phyloP scores from a whole-genome alignment of 2,113 vertebrate species.

The Austrofundulus limnaeus region DNA sequence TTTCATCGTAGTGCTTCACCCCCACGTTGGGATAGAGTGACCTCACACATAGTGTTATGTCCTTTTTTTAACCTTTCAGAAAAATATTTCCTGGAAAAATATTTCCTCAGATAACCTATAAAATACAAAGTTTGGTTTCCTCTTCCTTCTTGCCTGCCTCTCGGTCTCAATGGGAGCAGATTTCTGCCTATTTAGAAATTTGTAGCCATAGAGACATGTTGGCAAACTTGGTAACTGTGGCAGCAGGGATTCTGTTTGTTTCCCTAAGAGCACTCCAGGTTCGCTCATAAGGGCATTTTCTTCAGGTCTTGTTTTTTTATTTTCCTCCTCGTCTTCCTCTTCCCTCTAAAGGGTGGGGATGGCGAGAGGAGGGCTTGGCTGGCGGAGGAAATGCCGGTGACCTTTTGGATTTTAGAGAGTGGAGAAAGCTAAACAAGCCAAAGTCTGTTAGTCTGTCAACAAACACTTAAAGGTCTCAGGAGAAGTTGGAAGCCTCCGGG shows the following conservation, averaged over 20 bases:
- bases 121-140: constrained; percentile 54
- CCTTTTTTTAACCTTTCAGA: constrained; percentile 25
- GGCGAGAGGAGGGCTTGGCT: constrained; percentile 18
- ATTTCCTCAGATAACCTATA: constrained; percentile 28
- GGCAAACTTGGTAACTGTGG: constrained; percentile 76
- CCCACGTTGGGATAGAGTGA: constrained; percentile 40
- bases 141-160: constrained; percentile 63
- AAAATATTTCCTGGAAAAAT: constrained; percentile 31
- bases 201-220: constrained; percentile 80
- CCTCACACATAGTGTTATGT: constrained; percentile 52
- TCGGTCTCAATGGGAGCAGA: constrained; percentile 53
- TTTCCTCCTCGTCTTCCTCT: constrained; percentile 5
- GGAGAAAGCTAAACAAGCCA: constrained; percentile 74
- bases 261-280: constrained; percentile 69
- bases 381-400: constrained; percentile 63
- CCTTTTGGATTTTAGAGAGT: constrained; percentile 75
- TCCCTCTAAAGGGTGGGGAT: constrained; percentile 21
- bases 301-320: constrained; percentile 56
- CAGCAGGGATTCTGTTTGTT: constrained; percentile 72
- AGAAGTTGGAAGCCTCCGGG: constrained; percentile 66
- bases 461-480: constrained; percentile 78
- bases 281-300: constrained; percentile 64
- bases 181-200: constrained; percentile 71
- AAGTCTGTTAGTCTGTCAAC: constrained; percentile 77
- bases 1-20: constrained; percentile 46